Conservation (phyloP, 1,140 invertebrate genomes). For the Thaumatotibia leucotreta region DNA sequence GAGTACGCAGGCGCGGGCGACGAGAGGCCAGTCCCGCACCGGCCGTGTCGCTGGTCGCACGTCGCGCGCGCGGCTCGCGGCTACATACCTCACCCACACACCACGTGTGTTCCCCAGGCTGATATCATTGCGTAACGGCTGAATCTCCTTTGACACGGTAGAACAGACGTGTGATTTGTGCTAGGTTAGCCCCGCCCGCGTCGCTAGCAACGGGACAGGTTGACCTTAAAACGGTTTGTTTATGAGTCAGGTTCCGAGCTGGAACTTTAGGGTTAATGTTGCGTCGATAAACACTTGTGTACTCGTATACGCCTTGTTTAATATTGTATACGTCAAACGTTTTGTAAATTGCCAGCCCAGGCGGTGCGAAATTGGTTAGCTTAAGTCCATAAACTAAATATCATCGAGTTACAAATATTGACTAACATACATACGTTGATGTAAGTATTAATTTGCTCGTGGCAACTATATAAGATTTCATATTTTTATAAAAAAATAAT, state of each 20-base stretch:
- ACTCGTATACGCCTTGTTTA: not conserved
- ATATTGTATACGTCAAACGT: not conserved
- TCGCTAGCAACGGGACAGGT: constrained; percentile 49
- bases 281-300: not conserved
- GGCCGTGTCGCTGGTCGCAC: constrained; percentile 62
- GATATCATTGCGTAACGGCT: constrained; percentile 39
- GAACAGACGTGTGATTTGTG: constrained; percentile 11
- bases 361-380: not conserved
- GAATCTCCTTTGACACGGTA: constrained; percentile 62
- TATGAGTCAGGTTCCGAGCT: constrained; percentile 20
- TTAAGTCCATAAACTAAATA: not conserved
- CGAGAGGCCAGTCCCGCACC: constrained; percentile 61
- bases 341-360: not conserved
- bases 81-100: not conserved
- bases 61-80: constrained; percentile 54
- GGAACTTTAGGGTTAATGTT: not conserved
- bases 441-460: not conserved
- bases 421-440: not conserved
- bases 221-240: constrained; percentile 61
- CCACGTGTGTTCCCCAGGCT: not conserved
- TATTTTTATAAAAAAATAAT: too few species aligned
- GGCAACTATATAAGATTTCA: too few species aligned
- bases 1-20: constrained; percentile 47
- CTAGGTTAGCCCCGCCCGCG: constrained; percentile 37
- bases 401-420: not conserved